Evolutionary conservation across 2,888 invertebrate species (phyloP).

Genomic region (Ashinkailepas kermadecensis): DNA sequence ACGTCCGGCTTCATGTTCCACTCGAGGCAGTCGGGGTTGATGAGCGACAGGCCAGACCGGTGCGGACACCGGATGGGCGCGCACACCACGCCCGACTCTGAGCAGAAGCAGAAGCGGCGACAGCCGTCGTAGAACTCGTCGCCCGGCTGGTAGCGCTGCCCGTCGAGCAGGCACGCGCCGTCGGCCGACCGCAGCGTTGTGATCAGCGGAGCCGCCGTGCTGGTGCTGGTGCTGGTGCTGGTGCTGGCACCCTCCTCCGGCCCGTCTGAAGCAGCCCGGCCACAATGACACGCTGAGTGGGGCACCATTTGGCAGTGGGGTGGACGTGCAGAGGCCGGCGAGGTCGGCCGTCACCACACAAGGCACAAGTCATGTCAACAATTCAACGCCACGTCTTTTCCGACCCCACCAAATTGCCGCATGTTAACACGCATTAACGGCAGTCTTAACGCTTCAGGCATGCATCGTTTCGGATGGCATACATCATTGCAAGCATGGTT

Average conservation of each 20-base stretch:
- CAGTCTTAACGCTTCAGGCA: too few relatives aligned
- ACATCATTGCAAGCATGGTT: too few relatives aligned
- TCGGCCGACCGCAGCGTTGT: not conserved
- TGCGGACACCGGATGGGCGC: slow-evolving; percentile 73
- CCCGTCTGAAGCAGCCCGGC: not conserved
- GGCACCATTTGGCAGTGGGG: too few relatives aligned
- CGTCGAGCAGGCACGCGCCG: slow-evolving; percentile 40
- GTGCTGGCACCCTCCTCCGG: not conserved
- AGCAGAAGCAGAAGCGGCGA: slow-evolving; percentile 67
- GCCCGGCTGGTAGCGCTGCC: slow-evolving; percentile 40
- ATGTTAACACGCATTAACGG: too few relatives aligned
- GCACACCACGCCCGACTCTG: slow-evolving; percentile 59
- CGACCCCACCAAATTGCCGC: too few relatives aligned
- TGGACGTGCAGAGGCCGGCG: too few relatives aligned
- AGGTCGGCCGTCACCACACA: too few relatives aligned
- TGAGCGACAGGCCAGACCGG: slow-evolving; percentile 72
- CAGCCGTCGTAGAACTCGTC: slow-evolving; percentile 78
- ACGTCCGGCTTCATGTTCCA: slow-evolving; percentile 54
- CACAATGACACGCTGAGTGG: not conserved
- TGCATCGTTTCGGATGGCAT: too few relatives aligned
- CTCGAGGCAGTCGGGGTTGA: slow-evolving; percentile 72
- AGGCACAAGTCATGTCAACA: too few relatives aligned
- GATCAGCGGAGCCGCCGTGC: not conserved
- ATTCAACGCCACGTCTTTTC: too few relatives aligned
- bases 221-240: not conserved